Percentiles rank a stretch among this genome's conserved stretches.
phyloP scores from a whole-genome alignment of 2,888 invertebrate species.

The Salticus scenicus region DNA sequence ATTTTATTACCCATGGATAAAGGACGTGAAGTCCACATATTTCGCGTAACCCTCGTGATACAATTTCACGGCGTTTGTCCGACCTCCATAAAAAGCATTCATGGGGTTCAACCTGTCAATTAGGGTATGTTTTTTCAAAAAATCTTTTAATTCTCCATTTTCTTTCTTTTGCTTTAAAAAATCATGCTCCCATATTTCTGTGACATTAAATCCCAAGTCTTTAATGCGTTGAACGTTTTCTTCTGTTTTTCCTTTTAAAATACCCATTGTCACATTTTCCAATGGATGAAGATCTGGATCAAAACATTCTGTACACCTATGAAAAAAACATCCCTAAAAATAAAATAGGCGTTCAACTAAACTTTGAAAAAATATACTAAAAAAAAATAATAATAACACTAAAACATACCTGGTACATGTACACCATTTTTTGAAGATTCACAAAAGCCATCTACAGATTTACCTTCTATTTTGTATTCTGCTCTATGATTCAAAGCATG shows the following conservation, averaged over 20 bases:
- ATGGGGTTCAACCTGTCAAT: background rate
- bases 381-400: background rate
- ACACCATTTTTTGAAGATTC: background rate
- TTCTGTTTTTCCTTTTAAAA: background rate
- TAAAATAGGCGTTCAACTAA: background rate
- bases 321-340: background rate
- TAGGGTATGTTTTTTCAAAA: background rate
- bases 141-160: too few species aligned
- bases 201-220: background rate
- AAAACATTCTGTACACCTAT: background rate
- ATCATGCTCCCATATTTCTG: background rate
- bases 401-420: constrained; percentile 28
- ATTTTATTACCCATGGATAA: background rate
- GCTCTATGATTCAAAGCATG: background rate
- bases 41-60: background rate
- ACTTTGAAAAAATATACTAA: background rate
- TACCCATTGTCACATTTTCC: background rate
- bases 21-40: background rate
- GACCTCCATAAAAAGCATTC: background rate
- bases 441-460: constrained; percentile 30
- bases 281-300: background rate
- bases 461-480: background rate
- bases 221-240: background rate
- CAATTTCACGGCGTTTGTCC: background rate
- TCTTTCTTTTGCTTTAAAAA: background rate